Conservation (phyloP, 2,888 invertebrate genomes). For the Leptopilina syphax region DNA sequence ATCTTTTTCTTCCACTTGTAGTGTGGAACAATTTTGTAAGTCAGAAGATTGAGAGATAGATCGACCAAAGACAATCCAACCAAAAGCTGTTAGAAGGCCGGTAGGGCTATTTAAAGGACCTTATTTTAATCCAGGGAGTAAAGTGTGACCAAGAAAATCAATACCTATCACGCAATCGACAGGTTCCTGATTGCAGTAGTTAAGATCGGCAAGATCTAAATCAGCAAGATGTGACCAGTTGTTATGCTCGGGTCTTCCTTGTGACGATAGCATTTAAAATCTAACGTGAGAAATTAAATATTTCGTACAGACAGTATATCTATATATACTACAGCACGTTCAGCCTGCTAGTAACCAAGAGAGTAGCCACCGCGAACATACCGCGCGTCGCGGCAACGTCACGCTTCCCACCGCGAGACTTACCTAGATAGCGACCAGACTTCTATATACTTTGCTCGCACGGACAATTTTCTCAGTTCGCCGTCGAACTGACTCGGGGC, state of each 20-base stretch:
- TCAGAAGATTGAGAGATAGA: not conserved
- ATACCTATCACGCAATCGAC: constrained; percentile 10
- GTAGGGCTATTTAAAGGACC: constrained; percentile 1
- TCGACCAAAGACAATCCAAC: not conserved
- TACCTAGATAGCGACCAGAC: too few relatives aligned
- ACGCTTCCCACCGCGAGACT: too few relatives aligned
- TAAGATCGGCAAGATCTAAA: not conserved
- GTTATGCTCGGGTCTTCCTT: not conserved
- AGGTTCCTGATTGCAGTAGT: not conserved
- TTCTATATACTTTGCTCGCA: too few relatives aligned
- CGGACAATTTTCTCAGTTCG: too few relatives aligned
- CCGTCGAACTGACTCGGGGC: too few relatives aligned
- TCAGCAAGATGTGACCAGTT: not conserved
- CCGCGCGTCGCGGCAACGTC: too few relatives aligned
- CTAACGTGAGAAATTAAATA: too few relatives aligned
- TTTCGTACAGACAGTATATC: too few relatives aligned
- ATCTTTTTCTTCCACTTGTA: not conserved
- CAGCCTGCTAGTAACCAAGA: too few relatives aligned
- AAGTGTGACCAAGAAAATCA: not conserved
- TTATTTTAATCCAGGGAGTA: not conserved
- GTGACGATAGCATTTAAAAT: too few relatives aligned
- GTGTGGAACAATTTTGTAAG: not conserved
- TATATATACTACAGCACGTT: too few relatives aligned
- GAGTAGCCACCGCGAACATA: too few relatives aligned
- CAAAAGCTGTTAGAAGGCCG: not conserved